These are phyloP conservation scores for Muscicapa comitata DNA, from an alignment of 2,797 vertebrate species.

Conservation along the genomic window DNA sequence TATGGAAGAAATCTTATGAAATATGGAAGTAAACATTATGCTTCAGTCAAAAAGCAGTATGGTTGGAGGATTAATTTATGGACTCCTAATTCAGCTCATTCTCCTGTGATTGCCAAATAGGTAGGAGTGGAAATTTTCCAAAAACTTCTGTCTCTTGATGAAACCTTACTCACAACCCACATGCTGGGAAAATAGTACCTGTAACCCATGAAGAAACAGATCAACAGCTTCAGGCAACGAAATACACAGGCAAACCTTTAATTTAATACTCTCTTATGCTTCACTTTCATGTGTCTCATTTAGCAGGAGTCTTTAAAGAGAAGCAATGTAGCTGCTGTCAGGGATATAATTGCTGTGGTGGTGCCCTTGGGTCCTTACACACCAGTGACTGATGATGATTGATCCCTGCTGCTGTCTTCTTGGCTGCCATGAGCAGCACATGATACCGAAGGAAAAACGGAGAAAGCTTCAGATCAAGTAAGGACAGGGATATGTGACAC, in stretches of 20 bases:
- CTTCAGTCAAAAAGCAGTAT: not conserved
- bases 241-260: slow-evolving; percentile 18
- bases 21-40: not conserved
- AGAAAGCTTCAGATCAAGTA: not conserved
- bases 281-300: slow-evolving; percentile 45
- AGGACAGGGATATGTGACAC: not conserved
- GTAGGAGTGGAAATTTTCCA: slow-evolving; percentile 14
- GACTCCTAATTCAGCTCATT: slow-evolving; percentile 21
- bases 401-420: not conserved
- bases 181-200: slow-evolving; percentile 31
- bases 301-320: slow-evolving; percentile 33
- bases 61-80: not conserved
- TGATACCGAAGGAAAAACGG: not conserved
- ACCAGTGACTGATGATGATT: not conserved
- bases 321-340: slow-evolving; percentile 23
- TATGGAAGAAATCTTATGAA: not conserved
- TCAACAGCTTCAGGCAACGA: slow-evolving; percentile 30
- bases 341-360: not conserved
- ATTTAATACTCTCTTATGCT: slow-evolving; percentile 26
- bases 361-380: slow-evolving; percentile 21
- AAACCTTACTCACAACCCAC: slow-evolving; percentile 18
- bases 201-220: slow-evolving; percentile 40
- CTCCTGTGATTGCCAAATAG: not conserved
- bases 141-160: not conserved
- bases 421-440: not conserved